These are phyloP conservation scores for Ceratitis capitata DNA, from an alignment of 1,140 invertebrate genomes.

Conservation along the genomic window DNA sequence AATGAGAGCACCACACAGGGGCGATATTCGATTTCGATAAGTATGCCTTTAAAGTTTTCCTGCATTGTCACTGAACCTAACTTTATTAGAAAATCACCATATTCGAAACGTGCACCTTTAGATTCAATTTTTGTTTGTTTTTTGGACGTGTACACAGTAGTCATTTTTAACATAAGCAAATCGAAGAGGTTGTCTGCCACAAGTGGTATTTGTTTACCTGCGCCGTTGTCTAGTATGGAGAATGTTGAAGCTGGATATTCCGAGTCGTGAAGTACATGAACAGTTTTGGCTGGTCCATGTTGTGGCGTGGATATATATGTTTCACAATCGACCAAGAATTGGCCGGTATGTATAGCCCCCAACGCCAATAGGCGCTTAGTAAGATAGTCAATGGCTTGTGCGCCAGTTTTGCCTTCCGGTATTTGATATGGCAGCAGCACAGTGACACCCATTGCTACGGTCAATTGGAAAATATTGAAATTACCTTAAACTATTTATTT, in stretches of 20 bases:
- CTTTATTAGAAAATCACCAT: slow-evolving; percentile 94
- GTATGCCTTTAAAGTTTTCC: slow-evolving; percentile 92
- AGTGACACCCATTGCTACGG: slow-evolving; percentile 55
- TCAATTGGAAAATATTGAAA: background rate
- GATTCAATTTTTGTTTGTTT: slow-evolving; percentile 90
- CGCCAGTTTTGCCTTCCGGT: slow-evolving; percentile 85
- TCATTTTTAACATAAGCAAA: slow-evolving; percentile 88
- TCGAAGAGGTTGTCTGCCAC: slow-evolving; percentile 92
- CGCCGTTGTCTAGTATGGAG: slow-evolving; percentile 87
- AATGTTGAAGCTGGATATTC: slow-evolving; percentile 95
- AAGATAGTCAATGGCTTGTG: slow-evolving; percentile 85
- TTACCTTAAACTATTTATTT: background rate
- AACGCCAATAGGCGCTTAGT: slow-evolving; percentile 85
- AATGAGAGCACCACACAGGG: slow-evolving; percentile 86
- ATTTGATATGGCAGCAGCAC: slow-evolving; percentile 83
- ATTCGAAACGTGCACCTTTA: slow-evolving; percentile 91
- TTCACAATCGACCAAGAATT: slow-evolving; percentile 94
- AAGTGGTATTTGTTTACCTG: slow-evolving; percentile 81
- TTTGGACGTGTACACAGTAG: slow-evolving; percentile 86
- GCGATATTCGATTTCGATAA: slow-evolving; percentile 94
- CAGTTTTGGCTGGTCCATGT: slow-evolving; percentile 73
- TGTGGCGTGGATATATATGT: slow-evolving; percentile 85
- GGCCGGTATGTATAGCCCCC: slow-evolving; percentile 86
- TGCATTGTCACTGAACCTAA: slow-evolving; percentile 92
- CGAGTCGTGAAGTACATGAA: slow-evolving; percentile 93